Percentiles rank a stretch among this genome's conserved stretches.
Evolutionary conservation across 2,888 invertebrate species (phyloP).

Genomic region (Leucania comma): DNA sequence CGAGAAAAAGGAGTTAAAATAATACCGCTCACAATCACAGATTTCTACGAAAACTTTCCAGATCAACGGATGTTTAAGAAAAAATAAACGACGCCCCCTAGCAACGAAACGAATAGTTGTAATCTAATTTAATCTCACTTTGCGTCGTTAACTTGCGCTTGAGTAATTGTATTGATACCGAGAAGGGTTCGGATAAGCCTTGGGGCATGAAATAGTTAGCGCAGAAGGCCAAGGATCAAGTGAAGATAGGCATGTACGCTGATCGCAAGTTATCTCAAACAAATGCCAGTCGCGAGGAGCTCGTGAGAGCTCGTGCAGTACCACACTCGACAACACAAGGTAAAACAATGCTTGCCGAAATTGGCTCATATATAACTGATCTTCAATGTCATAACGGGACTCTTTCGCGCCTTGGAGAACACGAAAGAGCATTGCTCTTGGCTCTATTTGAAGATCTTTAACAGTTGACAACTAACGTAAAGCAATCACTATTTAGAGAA

Average conservation of each 20-base stretch:
- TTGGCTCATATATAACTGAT: no score
- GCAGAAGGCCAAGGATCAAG: background rate
- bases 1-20: background rate
- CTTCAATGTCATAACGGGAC: no score
- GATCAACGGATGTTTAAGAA: constrained; percentile 14
- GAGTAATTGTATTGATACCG: constrained; percentile 62
- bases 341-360: no score
- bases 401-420: no score
- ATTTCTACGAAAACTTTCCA: constrained; percentile 43
- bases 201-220: background rate
- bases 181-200: constrained; percentile 35
- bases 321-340: no score
- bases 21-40: background rate
- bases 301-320: no score
- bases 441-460: no score
- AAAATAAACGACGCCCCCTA: constrained; percentile 24
- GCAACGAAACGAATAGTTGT: constrained; percentile 50
- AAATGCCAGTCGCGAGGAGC: no score
- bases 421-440: no score
- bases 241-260: background rate
- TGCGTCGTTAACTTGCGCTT: constrained; percentile 49
- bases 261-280: no score
- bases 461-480: no score
- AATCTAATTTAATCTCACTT: constrained; percentile 60
- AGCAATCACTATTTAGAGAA: no score